phyloP scores from a whole-genome alignment of 2,113 vertebrate genomes.

The Neodon shergylaensis region DNA sequence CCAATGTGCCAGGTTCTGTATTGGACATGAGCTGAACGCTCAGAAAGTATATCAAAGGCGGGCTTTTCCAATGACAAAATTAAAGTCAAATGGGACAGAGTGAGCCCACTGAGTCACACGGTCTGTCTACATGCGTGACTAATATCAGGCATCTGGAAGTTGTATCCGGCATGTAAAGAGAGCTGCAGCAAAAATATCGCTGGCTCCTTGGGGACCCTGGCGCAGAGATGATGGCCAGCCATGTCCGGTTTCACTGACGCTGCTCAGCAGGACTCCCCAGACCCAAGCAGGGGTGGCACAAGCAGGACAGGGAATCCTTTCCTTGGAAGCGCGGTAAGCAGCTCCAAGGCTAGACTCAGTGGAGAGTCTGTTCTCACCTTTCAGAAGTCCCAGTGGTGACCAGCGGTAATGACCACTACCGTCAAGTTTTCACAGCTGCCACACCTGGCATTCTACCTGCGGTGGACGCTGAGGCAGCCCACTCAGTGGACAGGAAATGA shows the following conservation, averaged over 20 bases:
- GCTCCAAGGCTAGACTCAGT: neutral
- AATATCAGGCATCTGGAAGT: neutral
- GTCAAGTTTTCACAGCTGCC: neutral
- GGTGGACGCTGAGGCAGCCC: neutral
- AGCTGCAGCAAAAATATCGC: neutral
- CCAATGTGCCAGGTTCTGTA: neutral
- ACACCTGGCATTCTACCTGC: neutral
- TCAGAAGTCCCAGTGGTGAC: neutral
- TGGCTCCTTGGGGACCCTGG: neutral
- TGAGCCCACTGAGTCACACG: neutral
- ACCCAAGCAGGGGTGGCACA: neutral
- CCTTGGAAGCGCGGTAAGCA: neutral
- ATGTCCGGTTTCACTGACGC: fast-evolving
- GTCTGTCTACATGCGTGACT: neutral
- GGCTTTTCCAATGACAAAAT: neutral
- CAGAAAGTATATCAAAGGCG: slow-evolving; percentile 21
- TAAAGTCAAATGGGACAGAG: neutral
- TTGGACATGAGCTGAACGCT: neutral
- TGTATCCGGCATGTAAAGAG: neutral
- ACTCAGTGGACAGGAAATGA: neutral
- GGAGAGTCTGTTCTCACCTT: neutral
- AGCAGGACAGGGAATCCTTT: neutral
- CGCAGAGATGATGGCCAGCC: neutral
- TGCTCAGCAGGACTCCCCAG: neutral
- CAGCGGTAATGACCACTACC: neutral